Conservation (phyloP, 2,113 vertebrate species). For the Hemicordylus capensis region DNA sequence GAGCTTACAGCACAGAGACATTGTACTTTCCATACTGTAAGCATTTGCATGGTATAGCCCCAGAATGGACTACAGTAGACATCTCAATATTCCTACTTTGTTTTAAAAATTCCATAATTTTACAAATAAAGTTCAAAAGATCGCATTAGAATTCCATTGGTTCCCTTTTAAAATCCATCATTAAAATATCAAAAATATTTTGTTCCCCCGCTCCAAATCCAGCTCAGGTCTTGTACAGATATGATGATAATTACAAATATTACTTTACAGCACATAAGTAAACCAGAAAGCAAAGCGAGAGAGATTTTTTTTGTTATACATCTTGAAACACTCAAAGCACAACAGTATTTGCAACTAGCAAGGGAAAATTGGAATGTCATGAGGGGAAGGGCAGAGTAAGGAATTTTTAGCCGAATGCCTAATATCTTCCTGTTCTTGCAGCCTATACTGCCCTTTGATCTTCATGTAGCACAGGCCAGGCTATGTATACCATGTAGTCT, state of each 20-base stretch:
- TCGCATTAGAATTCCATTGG: accelerated
- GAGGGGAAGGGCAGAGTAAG: background rate
- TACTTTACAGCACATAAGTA: background rate
- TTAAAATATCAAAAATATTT: accelerated
- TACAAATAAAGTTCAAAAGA: background rate
- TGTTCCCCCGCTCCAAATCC: accelerated
- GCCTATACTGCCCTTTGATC: background rate
- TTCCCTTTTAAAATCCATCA: background rate
- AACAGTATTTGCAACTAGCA: background rate
- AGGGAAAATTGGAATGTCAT: background rate
- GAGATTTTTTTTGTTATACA: background rate
- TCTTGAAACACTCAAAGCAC: conserved; percentile 5
- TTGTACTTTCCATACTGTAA: background rate
- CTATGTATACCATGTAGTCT: background rate
- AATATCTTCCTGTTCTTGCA: background rate
- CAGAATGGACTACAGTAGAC: accelerated
- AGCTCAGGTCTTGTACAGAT: background rate
- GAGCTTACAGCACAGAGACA: background rate
- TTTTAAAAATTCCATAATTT: background rate
- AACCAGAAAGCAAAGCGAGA: background rate
- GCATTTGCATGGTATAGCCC: background rate
- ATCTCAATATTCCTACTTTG: accelerated
- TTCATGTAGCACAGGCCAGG: background rate
- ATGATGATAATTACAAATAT: background rate
- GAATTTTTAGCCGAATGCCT: background rate